A percentile compares a stretch with the other conserved stretches of the same genome.
Evolutionary conservation across 1,140 invertebrate genomes (phyloP).

Genomic region (Aricia agestis): DNA sequence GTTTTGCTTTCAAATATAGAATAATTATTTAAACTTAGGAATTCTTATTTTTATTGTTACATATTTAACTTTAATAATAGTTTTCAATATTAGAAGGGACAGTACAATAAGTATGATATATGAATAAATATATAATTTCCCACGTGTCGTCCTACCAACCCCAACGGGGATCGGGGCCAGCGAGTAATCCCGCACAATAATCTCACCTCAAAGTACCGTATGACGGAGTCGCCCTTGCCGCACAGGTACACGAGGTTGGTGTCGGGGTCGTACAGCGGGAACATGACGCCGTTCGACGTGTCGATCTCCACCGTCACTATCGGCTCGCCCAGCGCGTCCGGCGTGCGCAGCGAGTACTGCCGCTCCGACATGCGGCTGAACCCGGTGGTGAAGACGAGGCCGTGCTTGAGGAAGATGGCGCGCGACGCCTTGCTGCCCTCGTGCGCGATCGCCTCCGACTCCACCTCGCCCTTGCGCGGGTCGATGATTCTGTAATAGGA

Average conservation of each 20-base stretch:
- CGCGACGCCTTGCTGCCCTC: slow-evolving; percentile 97
- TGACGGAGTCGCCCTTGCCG: slow-evolving; percentile 94
- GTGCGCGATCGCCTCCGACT: slow-evolving; percentile 93
- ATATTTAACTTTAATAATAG: too few species aligned
- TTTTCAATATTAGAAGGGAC: too few species aligned
- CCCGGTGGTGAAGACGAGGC: slow-evolving; percentile 96
- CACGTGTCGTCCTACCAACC: too few species aligned
- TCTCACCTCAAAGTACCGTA: slow-evolving; percentile 82
- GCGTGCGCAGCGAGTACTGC: slow-evolving; percentile 94
- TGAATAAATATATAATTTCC: too few species aligned
- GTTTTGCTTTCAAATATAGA: too few species aligned
- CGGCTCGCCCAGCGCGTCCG: slow-evolving; percentile 92
- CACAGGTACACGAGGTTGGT: slow-evolving; percentile 97
- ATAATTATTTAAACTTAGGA: too few species aligned
- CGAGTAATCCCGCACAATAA: background rate
- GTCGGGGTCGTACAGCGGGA: slow-evolving; percentile 98
- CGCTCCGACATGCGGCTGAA: slow-evolving; percentile 98
- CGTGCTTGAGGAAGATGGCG: slow-evolving; percentile 93
- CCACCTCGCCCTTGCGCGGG: slow-evolving; percentile 91
- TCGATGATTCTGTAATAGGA: slow-evolving; percentile 88
- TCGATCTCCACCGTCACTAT: slow-evolving; percentile 97
- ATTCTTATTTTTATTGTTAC: too few species aligned
- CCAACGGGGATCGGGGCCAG: too few species aligned
- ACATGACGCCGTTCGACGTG: slow-evolving; percentile 98
- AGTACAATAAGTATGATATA: too few species aligned